A percentile compares a stretch with the other conserved stretches of the same genome.
Conservation (phyloP, 2,113 vertebrate genomes). For the Sinocyclocheilus anophthalmus region DNA sequence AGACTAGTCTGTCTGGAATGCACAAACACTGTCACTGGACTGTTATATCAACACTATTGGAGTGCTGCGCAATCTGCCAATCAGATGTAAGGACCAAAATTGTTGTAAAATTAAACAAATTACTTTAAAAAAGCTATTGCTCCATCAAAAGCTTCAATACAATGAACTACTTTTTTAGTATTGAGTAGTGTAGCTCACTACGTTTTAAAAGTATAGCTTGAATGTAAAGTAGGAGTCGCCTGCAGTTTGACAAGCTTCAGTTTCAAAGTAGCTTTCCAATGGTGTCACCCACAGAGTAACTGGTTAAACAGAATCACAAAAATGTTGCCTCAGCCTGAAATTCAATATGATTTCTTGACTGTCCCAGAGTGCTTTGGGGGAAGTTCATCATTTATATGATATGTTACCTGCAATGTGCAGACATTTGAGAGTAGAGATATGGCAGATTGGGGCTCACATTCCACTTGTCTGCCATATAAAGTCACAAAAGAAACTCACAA, state of each 20-base stretch:
- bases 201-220: neutral
- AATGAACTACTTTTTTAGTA: neutral
- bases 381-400: slow-evolving; percentile 31
- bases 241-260: neutral
- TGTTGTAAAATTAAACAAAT: too few species aligned
- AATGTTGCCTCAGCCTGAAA: neutral
- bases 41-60: neutral
- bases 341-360: slow-evolving; percentile 25
- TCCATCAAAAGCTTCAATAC: neutral
- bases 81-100: neutral
- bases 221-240: neutral
- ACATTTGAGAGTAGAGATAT: slow-evolving; percentile 17
- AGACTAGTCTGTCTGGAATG: neutral
- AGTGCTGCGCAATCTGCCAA: neutral
- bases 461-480: slow-evolving; percentile 1
- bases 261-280: slow-evolving; percentile 23
- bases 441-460: slow-evolving; percentile 8
- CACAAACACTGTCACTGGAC: neutral
- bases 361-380: neutral
- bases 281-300: neutral
- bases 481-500: slow-evolving; percentile 36
- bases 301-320: slow-evolving; percentile 22
- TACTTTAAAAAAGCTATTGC: too few species aligned
- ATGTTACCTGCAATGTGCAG: slow-evolving; percentile 38
- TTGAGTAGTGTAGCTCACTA: neutral